Percentiles rank a stretch among this genome's conserved stretches.
These are phyloP conservation scores for Kryptopterus vitreolus DNA, from an alignment of 2,797 vertebrate species.

Conservation along the genomic window DNA sequence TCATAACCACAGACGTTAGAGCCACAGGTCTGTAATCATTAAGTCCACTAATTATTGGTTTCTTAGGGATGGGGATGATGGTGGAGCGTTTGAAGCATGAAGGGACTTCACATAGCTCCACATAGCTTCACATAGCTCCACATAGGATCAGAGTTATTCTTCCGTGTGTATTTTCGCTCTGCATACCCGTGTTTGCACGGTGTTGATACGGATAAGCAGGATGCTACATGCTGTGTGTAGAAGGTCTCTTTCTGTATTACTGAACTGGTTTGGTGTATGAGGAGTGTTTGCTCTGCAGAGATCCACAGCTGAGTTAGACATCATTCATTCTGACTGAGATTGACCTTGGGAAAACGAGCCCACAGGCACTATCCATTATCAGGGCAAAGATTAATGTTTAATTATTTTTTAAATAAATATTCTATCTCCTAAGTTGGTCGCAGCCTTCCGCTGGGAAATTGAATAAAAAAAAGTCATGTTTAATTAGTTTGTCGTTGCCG, in stretches of 20 bases:
- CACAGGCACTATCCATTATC: slow-evolving; percentile 35
- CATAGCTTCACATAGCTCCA: too few species aligned
- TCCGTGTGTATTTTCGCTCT: slow-evolving; percentile 1
- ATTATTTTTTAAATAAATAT: slow-evolving; percentile 14
- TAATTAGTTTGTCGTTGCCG: neutral
- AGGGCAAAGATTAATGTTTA: neutral
- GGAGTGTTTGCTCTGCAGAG: slow-evolving; percentile 70
- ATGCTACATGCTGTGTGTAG: neutral
- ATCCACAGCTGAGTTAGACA: slow-evolving; percentile 72
- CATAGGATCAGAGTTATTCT: neutral
- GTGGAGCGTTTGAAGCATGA: too few species aligned
- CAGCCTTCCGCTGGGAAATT: slow-evolving; percentile 18
- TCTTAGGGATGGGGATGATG: too few species aligned
- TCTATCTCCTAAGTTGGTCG: slow-evolving; percentile 30
- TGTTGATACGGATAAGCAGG: slow-evolving; percentile 31
- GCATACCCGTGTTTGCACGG: slow-evolving; percentile 28
- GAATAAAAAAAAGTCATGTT: slow-evolving; percentile 12
- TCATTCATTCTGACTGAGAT: slow-evolving; percentile 80
- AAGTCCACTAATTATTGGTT: too few species aligned
- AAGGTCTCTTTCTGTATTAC: slow-evolving; percentile 29
- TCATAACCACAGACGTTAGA: too few species aligned
- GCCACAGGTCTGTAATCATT: too few species aligned
- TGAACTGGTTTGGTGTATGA: slow-evolving; percentile 64
- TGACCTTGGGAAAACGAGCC: slow-evolving; percentile 82
- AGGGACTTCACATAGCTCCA: too few species aligned